Percentiles rank a stretch among this genome's conserved stretches.
phyloP scores from a whole-genome alignment of 2,113 vertebrate species.

The Vidua chalybeata region DNA sequence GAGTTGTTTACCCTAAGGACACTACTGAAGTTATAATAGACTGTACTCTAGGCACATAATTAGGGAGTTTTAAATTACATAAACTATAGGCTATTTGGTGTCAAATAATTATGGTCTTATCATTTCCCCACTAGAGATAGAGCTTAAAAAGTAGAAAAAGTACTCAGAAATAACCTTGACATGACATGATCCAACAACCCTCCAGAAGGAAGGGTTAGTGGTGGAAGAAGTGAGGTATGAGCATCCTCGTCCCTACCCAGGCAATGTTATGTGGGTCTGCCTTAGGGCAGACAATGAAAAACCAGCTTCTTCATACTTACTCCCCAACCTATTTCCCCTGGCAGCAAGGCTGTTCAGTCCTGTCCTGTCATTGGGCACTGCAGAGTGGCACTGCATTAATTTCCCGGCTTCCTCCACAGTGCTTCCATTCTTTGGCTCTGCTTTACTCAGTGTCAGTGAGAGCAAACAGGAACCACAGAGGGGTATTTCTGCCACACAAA shows the following conservation, averaged over 20 bases:
- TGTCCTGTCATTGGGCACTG: background rate
- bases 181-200: background rate
- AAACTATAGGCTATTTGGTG: background rate
- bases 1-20: background rate
- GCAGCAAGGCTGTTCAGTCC: background rate
- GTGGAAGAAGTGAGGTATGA: background rate
- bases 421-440: background rate
- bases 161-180: background rate
- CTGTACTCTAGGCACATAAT: background rate
- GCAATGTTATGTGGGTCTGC: background rate
- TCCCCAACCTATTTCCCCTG: background rate
- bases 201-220: background rate
- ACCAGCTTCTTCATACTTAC: background rate
- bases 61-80: background rate
- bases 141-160: background rate
- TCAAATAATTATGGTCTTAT: slow-evolving; percentile 8
- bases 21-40: background rate
- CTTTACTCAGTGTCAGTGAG: background rate
- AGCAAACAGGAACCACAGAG: background rate
- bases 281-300: background rate
- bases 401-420: background rate
- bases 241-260: too few species aligned
- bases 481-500: background rate
- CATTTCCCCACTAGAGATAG: background rate
- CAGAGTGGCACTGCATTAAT: background rate